Percentiles rank a stretch among this genome's conserved stretches.
Evolutionary conservation across 2,888 invertebrate genomes (phyloP).

Genomic region (Chaetoderma sp.): DNA sequence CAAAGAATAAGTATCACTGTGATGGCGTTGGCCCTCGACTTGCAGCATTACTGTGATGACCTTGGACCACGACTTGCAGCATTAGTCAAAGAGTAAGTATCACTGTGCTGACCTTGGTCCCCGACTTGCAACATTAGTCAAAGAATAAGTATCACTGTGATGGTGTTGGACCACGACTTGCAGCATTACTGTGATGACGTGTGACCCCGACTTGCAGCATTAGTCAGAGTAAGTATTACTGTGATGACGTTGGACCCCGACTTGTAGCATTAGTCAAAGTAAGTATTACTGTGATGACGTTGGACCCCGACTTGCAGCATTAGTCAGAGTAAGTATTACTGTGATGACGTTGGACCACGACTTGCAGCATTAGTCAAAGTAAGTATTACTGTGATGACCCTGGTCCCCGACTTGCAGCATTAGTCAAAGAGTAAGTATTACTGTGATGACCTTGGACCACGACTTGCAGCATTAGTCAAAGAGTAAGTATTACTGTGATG

Average conservation of each 20-base stretch:
- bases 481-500: slow-evolving; percentile 72
- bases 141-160: too few relatives aligned
- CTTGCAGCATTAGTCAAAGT: neutral
- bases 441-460: neutral
- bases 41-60: slow-evolving; percentile 71
- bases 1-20: too few relatives aligned
- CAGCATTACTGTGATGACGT: slow-evolving; percentile 72
- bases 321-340: slow-evolving; percentile 73
- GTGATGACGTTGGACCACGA: slow-evolving; percentile 52
- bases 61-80: slow-evolving; percentile 71
- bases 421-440: too few relatives aligned
- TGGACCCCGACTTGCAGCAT: slow-evolving; percentile 41
- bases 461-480: slow-evolving; percentile 67
- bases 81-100: slow-evolving; percentile 67
- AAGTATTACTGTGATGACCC: too few relatives aligned
- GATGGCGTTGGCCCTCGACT: too few relatives aligned
- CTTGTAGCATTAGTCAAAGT: too few relatives aligned
- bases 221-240: slow-evolving; percentile 66
- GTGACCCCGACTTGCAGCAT: slow-evolving; percentile 69
- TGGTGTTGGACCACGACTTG: too few relatives aligned
- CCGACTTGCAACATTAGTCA: too few relatives aligned
- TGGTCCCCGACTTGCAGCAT: too few relatives aligned
- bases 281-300: too few relatives aligned
- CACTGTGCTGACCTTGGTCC: too few relatives aligned
- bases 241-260: too few relatives aligned